Evolutionary conservation across 2,888 invertebrate species (phyloP).

Genomic region (Tipula unca): DNA sequence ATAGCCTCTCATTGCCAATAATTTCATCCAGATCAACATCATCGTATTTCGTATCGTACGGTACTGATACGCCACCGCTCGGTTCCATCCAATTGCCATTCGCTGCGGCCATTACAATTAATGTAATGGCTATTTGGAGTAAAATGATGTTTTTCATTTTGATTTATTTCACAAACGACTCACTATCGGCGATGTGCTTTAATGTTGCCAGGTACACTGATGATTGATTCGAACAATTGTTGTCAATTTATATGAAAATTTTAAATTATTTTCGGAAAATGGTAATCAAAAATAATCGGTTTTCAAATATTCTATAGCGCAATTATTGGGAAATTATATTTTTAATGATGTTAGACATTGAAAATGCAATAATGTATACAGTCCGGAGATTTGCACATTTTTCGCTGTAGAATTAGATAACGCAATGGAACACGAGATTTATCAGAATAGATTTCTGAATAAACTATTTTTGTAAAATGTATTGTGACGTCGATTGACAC

Average conservation of each 20-base stretch:
- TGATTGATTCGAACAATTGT: not conserved
- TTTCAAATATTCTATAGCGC: not conserved
- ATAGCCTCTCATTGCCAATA: slow-evolving; percentile 53
- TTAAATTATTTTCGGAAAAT: not conserved
- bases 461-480: no score
- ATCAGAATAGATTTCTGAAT: no score
- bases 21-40: slow-evolving; percentile 60
- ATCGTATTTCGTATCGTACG: slow-evolving; percentile 59
- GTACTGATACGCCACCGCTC: not conserved
- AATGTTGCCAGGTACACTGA: no score
- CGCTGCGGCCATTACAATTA: not conserved
- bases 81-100: not conserved
- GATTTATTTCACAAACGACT: no score
- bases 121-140: not conserved
- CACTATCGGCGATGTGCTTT: no score
- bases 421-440: no score
- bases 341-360: not conserved
- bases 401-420: no score
- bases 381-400: no score
- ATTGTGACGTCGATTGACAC: no score
- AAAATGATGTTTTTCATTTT: not conserved
- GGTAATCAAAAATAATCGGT: not conserved
- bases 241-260: not conserved
- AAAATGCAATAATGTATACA: no score
- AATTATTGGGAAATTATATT: not conserved